Evolutionary conservation across 2,113 vertebrate genomes (phyloP).

Genomic region (Perca fluviatilis): DNA sequence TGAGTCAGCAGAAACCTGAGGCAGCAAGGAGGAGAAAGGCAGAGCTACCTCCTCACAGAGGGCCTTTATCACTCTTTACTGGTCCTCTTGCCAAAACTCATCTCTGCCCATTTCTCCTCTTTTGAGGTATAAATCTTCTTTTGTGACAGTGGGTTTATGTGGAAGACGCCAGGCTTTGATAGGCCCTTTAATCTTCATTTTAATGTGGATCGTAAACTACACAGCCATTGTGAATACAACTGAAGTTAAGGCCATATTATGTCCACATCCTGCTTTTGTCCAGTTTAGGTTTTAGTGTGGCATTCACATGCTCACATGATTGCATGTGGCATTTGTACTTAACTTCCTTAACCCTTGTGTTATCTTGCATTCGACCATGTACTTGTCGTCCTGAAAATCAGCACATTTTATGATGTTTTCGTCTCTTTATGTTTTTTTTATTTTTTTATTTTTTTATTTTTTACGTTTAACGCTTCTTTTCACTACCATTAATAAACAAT

Average conservation of each 20-base stretch:
- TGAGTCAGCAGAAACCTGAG: slow-evolving; percentile 83
- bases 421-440: too few species aligned
- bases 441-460: too few species aligned
- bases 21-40: slow-evolving; percentile 48
- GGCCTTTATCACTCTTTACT: slow-evolving; percentile 51
- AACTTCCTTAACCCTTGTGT: slow-evolving; percentile 38
- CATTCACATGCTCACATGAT: slow-evolving; percentile 45
- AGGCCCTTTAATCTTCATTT: slow-evolving; percentile 39
- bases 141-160: slow-evolving; percentile 27
- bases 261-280: slow-evolving; percentile 13
- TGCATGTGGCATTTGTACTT: slow-evolving; percentile 36
- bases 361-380: too few species aligned
- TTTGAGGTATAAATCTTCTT: slow-evolving; percentile 43
- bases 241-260: slow-evolving; percentile 9
- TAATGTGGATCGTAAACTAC: slow-evolving; percentile 21
- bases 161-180: slow-evolving; percentile 16
- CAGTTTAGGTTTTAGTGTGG: slow-evolving; percentile 2
- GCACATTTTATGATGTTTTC: too few species aligned
- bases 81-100: slow-evolving; percentile 35
- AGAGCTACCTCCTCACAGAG: slow-evolving; percentile 33
- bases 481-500: too few species aligned
- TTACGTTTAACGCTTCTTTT: too few species aligned
- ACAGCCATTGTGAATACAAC: neutral
- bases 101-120: slow-evolving; percentile 21
- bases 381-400: too few species aligned